These are phyloP conservation scores for Elephas maximus DNA, from an alignment of 2,113 vertebrate genomes.

Conservation along the genomic window DNA sequence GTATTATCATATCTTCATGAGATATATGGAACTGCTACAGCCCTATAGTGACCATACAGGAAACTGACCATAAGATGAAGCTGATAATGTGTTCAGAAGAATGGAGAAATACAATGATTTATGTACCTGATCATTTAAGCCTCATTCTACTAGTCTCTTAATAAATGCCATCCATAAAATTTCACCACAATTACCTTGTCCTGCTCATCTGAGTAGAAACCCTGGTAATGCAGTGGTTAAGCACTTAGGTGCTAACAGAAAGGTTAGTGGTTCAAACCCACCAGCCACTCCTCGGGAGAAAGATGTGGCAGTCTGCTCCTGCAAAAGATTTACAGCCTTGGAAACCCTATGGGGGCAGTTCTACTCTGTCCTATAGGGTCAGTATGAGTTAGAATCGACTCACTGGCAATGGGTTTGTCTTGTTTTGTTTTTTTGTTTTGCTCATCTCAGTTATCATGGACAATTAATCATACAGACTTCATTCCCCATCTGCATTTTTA, in stretches of 20 bases:
- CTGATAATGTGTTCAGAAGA: slow-evolving; percentile 1
- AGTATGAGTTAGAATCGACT: too few relatives aligned
- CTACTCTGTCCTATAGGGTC: too few relatives aligned
- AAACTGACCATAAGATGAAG: background rate
- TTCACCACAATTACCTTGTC: background rate
- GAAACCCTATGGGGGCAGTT: background rate
- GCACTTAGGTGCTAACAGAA: background rate
- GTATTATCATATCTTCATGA: background rate
- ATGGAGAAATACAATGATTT: background rate
- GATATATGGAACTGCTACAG: background rate
- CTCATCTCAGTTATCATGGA: background rate
- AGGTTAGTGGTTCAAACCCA: background rate
- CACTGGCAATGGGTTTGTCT: too few relatives aligned
- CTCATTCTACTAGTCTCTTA: background rate
- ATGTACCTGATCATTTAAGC: background rate
- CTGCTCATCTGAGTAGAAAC: background rate
- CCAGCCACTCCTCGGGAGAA: background rate
- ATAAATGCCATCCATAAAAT: background rate
- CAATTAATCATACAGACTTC: slow-evolving; percentile 1
- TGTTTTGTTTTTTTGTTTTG: too few relatives aligned
- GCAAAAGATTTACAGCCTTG: background rate
- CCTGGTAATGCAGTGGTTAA: background rate
- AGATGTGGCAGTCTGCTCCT: background rate
- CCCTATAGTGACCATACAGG: background rate
- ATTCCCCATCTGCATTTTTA: background rate